Evolutionary conservation across 2,888 invertebrate genomes (phyloP).

Genomic region (Troides helena): DNA sequence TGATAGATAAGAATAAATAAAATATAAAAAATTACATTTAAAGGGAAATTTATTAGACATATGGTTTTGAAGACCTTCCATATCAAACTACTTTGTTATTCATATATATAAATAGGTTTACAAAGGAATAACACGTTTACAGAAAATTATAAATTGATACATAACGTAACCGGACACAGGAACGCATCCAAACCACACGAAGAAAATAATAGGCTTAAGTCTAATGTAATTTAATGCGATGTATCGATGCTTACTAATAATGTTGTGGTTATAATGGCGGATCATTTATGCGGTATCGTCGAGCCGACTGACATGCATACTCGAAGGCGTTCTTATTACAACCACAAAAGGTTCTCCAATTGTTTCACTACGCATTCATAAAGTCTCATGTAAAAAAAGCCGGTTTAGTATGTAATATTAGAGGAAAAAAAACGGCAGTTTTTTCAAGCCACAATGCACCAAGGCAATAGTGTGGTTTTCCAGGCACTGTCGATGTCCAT

Average conservation of each 20-base stretch:
- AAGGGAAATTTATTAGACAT: too few species aligned
- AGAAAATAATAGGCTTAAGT: constrained; percentile 23
- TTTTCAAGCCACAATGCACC: constrained; percentile 42
- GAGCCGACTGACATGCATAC: background rate
- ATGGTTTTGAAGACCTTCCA: too few species aligned
- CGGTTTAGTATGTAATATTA: constrained; percentile 8
- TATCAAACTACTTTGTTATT: too few species aligned
- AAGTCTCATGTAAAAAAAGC: constrained; percentile 3
- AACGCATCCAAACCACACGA: background rate
- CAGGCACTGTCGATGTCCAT: constrained; percentile 57
- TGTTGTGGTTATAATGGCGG: constrained; percentile 13
- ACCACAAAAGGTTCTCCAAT: constrained; percentile 9
- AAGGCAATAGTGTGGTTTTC: constrained; percentile 44
- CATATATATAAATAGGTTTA: background rate
- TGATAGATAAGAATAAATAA: too few species aligned
- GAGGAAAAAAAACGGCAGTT: constrained; percentile 41
- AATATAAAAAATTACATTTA: too few species aligned
- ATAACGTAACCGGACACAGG: background rate
- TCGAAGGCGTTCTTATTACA: background rate
- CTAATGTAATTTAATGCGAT: constrained; percentile 20
- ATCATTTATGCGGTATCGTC: constrained; percentile 17
- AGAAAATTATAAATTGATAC: background rate
- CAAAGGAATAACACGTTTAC: background rate
- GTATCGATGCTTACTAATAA: constrained; percentile 19
- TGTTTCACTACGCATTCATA: background rate